Evolutionary conservation across 2,797 vertebrate species (phyloP).

Genomic region (Gouania willdenowi): DNA sequence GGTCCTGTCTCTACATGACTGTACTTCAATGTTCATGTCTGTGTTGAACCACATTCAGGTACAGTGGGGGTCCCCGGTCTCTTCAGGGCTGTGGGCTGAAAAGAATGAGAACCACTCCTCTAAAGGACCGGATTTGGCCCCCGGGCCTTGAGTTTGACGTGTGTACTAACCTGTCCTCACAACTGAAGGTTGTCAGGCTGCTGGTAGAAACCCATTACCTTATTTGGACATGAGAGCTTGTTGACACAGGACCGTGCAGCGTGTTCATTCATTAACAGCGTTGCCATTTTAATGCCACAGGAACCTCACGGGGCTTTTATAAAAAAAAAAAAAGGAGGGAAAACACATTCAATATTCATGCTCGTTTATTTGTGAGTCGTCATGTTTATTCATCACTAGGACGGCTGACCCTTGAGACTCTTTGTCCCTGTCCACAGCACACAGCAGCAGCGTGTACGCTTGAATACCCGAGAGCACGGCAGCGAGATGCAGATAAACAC

Average conservation of each 20-base stretch:
- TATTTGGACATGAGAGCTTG: conserved; percentile 2
- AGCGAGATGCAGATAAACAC: conserved; percentile 43
- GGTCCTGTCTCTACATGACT: too few species aligned
- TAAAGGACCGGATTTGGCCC: too few species aligned
- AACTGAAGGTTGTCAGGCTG: neutral
- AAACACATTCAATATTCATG: conserved; percentile 32
- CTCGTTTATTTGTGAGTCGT: conserved; percentile 37
- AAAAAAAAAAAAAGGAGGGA: conserved; percentile 40
- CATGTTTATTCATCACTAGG: conserved; percentile 36
- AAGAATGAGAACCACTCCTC: too few species aligned
- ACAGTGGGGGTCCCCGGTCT: too few species aligned
- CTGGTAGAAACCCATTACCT: conserved; percentile 2
- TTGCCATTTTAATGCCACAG: conserved; percentile 8
- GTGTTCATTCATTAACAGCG: conserved; percentile 1
- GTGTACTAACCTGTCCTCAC: too few species aligned
- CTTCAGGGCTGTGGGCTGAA: too few species aligned
- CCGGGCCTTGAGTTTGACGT: too few species aligned
- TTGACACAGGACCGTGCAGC: conserved; percentile 9
- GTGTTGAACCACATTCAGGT: too few species aligned
- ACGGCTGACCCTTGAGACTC: conserved; percentile 19
- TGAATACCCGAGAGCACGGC: conserved; percentile 20
- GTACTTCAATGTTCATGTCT: too few species aligned
- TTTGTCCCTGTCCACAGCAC: conserved; percentile 17
- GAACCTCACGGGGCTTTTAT: conserved; percentile 17
- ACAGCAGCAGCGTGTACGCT: conserved; percentile 15